A percentile compares a stretch with the other conserved stretches of the same genome.
These are phyloP conservation scores for Drepana falcataria DNA, from an alignment of 2,888 invertebrate genomes.

Conservation along the genomic window DNA sequence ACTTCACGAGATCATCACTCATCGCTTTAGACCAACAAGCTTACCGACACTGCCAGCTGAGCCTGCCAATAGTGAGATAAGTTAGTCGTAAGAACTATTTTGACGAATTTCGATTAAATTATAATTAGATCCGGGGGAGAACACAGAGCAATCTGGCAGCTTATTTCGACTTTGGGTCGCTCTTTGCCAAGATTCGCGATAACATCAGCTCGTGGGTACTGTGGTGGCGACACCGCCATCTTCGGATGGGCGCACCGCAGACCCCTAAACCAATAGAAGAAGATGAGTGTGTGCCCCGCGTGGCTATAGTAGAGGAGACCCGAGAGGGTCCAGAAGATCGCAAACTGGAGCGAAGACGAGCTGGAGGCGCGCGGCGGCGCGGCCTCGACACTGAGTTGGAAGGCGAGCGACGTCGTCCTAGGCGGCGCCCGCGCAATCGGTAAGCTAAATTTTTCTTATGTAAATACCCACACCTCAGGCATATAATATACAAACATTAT, in stretches of 20 bases:
- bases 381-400: slow-evolving; percentile 60
- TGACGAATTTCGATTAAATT: slow-evolving; percentile 23
- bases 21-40: slow-evolving; percentile 46
- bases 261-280: slow-evolving; percentile 65
- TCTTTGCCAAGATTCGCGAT: slow-evolving; percentile 67
- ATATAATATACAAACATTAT: not conserved
- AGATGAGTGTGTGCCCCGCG: slow-evolving; percentile 58
- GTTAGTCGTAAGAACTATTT: slow-evolving; percentile 34
- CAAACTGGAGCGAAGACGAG: slow-evolving; percentile 57
- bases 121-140: slow-evolving; percentile 29
- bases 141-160: slow-evolving; percentile 21
- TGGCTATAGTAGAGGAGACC: slow-evolving; percentile 54
- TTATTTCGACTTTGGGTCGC: slow-evolving; percentile 24
- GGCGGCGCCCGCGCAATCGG: slow-evolving; percentile 53
- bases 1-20: slow-evolving; percentile 38
- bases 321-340: slow-evolving; percentile 42
- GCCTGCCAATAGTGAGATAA: slow-evolving; percentile 49
- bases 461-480: not conserved
- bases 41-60: slow-evolving; percentile 50
- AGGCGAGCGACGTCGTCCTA: slow-evolving; percentile 57
- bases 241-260: slow-evolving; percentile 76
- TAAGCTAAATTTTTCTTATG: slow-evolving; percentile 24
- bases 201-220: slow-evolving; percentile 72
- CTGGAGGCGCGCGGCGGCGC: slow-evolving; percentile 53
- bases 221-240: slow-evolving; percentile 75